Evolutionary conservation across 2,888 invertebrate species (phyloP).

Genomic region (Polyploca ridens): DNA sequence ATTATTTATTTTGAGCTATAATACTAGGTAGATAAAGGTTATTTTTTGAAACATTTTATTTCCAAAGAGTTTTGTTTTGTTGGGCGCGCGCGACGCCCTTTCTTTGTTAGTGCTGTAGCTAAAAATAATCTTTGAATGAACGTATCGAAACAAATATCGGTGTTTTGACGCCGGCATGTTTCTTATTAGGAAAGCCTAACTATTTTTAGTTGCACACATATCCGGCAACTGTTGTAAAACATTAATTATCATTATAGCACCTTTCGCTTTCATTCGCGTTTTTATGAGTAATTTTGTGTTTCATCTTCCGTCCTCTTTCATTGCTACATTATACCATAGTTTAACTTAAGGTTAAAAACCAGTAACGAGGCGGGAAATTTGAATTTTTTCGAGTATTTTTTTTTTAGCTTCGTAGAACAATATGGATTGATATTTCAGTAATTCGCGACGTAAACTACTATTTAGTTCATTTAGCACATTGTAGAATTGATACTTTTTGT

Average conservation of each 20-base stretch:
- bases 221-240: conserved; percentile 6
- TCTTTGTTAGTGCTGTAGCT: conserved; percentile 66
- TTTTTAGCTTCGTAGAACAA: no score
- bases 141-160: conserved; percentile 53
- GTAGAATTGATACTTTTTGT: no score
- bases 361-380: no score
- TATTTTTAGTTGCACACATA: conserved; percentile 2
- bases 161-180: conserved; percentile 45
- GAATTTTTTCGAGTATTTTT: no score
- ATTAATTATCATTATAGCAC: neutral
- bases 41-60: conserved; percentile 18
- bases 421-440: no score
- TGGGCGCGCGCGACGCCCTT: conserved; percentile 41
- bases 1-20: neutral
- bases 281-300: neutral
- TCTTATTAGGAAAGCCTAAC: conserved; percentile 34
- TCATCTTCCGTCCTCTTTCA: no score
- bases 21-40: neutral
- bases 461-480: no score
- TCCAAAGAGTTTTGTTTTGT: neutral
- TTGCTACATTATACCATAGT: no score
- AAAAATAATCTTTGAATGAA: conserved; percentile 64
- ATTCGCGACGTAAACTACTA: no score
- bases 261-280: neutral
- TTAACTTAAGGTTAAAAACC: no score